Evolutionary conservation across 30 jellyfish, hydroid and myxozoan species (phyloP).

Genomic region (Pelagia noctiluca): DNA sequence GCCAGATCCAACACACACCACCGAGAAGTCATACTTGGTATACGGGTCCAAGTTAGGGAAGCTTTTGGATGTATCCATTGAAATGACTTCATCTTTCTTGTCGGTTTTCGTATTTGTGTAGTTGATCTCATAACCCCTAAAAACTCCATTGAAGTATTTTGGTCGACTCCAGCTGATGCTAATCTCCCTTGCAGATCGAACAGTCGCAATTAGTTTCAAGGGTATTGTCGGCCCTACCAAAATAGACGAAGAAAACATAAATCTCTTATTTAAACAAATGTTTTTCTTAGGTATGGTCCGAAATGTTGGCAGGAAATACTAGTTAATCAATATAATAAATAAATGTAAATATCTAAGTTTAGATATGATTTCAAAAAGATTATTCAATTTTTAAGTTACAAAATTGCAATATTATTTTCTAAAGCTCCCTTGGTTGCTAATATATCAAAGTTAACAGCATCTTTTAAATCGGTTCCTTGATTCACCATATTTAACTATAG

Average conservation of each 20-base stretch:
- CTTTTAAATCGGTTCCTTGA: too few relatives aligned
- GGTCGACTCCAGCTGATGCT: slow-evolving; percentile 37
- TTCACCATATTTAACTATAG: not conserved
- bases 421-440: too few relatives aligned
- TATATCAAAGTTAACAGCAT: too few relatives aligned
- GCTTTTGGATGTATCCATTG: not conserved
- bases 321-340: too few relatives aligned
- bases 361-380: too few relatives aligned
- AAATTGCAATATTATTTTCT: not conserved
- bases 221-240: slow-evolving; percentile 46
- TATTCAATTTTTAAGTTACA: not conserved
- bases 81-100: not conserved
- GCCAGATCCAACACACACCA: slow-evolving; percentile 23
- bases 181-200: slow-evolving; percentile 30
- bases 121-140: slow-evolving; percentile 18
- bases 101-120: not conserved
- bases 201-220: not conserved
- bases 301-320: too few relatives aligned
- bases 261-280: not conserved
- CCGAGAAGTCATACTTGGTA: slow-evolving; percentile 11
- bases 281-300: not conserved
- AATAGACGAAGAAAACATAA: not conserved
- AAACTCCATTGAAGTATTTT: slow-evolving; percentile 5
- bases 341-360: too few relatives aligned
- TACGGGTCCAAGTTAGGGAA: slow-evolving; percentile 12